Evolutionary conservation across 2,888 invertebrate species (phyloP).

Genomic region (Dorcus hopei): DNA sequence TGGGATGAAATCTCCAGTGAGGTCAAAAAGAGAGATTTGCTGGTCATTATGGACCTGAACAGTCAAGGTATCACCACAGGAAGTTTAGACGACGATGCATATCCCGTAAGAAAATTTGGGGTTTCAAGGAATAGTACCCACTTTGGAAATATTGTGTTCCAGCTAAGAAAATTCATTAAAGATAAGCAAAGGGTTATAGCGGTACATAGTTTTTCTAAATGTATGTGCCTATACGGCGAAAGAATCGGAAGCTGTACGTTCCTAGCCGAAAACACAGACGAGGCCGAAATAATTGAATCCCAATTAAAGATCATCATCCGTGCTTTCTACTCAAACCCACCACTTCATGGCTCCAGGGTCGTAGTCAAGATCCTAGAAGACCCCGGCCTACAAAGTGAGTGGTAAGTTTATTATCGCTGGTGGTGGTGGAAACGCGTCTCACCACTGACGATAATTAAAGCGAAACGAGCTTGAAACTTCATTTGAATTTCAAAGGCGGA

Average conservation of each 20-base stretch:
- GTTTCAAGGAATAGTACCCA: too few relatives aligned
- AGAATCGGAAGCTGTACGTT: slow-evolving; percentile 86
- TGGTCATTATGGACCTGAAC: slow-evolving; percentile 97
- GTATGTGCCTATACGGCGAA: slow-evolving; percentile 93
- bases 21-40: slow-evolving; percentile 76
- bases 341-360: slow-evolving; percentile 88
- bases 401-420: slow-evolving; percentile 54
- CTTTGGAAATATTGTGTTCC: not conserved
- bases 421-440: not conserved
- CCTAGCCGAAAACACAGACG: slow-evolving; percentile 70
- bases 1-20: slow-evolving; percentile 85
- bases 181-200: slow-evolving; percentile 86
- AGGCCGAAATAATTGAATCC: slow-evolving; percentile 81
- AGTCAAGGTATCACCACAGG: slow-evolving; percentile 97
- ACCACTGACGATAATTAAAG: not conserved
- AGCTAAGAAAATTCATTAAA: slow-evolving; percentile 61
- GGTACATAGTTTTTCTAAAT: slow-evolving; percentile 95
- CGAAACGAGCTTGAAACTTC: too few relatives aligned
- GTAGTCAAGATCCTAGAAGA: slow-evolving; percentile 80
- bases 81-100: slow-evolving; percentile 80
- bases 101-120: slow-evolving; percentile 59
- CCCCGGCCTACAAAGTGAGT: slow-evolving; percentile 64
- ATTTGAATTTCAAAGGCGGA: slow-evolving; percentile 40
- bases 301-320: slow-evolving; percentile 94
- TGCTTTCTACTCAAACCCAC: slow-evolving; percentile 96